Conservation (phyloP, 2,113 vertebrate genomes). For the Esox niger region DNA sequence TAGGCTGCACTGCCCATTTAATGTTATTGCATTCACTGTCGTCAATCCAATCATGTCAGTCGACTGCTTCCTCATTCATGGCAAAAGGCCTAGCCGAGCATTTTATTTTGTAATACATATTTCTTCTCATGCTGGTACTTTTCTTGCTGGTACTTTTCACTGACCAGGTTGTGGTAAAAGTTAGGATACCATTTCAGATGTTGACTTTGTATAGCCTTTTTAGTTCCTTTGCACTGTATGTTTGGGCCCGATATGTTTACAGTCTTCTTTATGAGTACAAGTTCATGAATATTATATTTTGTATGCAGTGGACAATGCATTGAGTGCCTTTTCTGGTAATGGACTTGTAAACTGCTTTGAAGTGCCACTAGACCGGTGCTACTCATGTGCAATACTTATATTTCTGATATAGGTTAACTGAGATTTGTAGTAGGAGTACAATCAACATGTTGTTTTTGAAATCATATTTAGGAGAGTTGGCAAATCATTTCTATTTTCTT, state of each 20-base stretch:
- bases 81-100: too few species aligned
- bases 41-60: too few species aligned
- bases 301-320: constrained; percentile 6
- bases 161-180: too few species aligned
- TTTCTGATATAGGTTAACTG: constrained; percentile 3
- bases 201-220: not conserved
- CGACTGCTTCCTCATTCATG: too few species aligned
- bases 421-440: not conserved
- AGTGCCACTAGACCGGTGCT: not conserved
- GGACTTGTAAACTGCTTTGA: constrained; percentile 3
- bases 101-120: too few species aligned
- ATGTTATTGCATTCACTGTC: too few species aligned
- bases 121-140: too few species aligned
- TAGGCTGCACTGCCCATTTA: too few species aligned
- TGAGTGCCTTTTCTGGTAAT: constrained; percentile 37
- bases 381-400: constrained; percentile 3
- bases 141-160: too few species aligned
- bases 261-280: constrained; percentile 15
- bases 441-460: too few species aligned
- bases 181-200: too few species aligned
- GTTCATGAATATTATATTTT: not conserved
- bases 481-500: not conserved
- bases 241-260: constrained; percentile 36
- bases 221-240: not conserved
- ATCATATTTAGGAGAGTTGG: too few species aligned